Evolutionary conservation across 1,140 invertebrate genomes (phyloP).

Genomic region (Musca domestica): DNA sequence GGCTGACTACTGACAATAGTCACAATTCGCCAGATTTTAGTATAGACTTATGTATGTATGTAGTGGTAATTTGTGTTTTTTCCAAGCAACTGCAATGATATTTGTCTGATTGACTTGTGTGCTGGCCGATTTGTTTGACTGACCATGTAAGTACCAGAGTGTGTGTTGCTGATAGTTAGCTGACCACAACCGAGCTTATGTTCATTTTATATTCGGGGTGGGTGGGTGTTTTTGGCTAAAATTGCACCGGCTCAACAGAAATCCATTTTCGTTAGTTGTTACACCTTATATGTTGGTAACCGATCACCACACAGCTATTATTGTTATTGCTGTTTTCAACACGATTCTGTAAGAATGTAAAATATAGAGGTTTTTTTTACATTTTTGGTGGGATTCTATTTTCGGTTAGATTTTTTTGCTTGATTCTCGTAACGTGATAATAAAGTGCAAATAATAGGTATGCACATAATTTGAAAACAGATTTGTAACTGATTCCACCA

Average conservation of each 20-base stretch:
- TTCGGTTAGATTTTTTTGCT: conserved; percentile 42
- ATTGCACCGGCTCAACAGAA: conserved; percentile 6
- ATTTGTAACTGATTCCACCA: no score
- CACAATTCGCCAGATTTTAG: no score
- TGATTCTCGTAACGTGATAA: conserved; percentile 54
- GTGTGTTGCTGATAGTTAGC: not conserved
- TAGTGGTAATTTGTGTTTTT: not conserved
- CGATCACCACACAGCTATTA: not conserved
- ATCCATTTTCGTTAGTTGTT: no score
- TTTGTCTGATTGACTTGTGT: not conserved
- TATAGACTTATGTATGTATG: no score
- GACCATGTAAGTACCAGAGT: not conserved
- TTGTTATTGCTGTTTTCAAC: not conserved
- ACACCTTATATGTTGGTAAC: not conserved
- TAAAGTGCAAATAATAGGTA: conserved; percentile 54
- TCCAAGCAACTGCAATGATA: no score
- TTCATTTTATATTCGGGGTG: not conserved
- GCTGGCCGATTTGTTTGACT: not conserved
- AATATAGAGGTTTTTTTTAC: conserved; percentile 4
- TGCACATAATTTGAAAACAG: conserved; percentile 20
- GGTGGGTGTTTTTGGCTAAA: conserved; percentile 3
- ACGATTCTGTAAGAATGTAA: not conserved
- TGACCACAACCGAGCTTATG: not conserved
- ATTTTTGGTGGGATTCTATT: conserved; percentile 31
- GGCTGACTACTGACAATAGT: conserved; percentile 12